Base-by-base conservation (phyloP, 2,113 vertebrate genomes). In the Istiophorus platypterus region DNA sequence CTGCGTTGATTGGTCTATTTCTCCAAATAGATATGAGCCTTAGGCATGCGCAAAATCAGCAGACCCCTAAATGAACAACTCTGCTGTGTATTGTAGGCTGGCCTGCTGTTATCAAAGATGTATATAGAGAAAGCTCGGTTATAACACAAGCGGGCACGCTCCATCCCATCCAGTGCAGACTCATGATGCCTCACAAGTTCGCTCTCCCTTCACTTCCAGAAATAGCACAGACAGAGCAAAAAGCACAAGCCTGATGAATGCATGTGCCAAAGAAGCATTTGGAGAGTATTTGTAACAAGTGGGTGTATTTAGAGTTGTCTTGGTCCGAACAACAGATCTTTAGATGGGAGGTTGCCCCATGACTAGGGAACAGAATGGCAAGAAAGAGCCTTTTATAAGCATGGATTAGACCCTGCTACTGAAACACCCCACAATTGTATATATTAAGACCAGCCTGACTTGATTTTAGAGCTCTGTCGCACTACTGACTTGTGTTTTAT, bases 21-120 rank as follows among this genome's bases (percentile, higher is more conserved):
- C 85, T 77, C 54, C 22, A 84, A 89, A 90, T 86, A 85, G 74
- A 86, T 76, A 51, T 3, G n/a, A 81, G 78, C 87, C 85, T 26
- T 26, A 26, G 80, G 82, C 45, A 0, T 58, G 27, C 20, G 13
- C 74, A 70, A 47, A 76, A 89, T 83, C 86, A 89, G 86, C 89
- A 87, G 91, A 89, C 73, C 72, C 63, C 77, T 41, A 82, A 76
- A 83, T 72, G 58, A 90, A 82, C 41, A 52, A 51, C 72, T 80
- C 51, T 14, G 12, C 63, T 82, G 69, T 82, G 45, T 82, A 77
- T 86, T 77, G 77, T 29, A 61, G 31, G 58, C 72, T 11, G 27
- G 22, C 80, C 39, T 10, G 0, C 76, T 73, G 73, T 76, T 58
- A 42, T 81, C 29, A 66, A 7, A 69, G 39, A 67, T 62, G 52